These are phyloP conservation scores for Crossocerus cetratus DNA, from an alignment of 2,888 invertebrate genomes.

Conservation along the genomic window DNA sequence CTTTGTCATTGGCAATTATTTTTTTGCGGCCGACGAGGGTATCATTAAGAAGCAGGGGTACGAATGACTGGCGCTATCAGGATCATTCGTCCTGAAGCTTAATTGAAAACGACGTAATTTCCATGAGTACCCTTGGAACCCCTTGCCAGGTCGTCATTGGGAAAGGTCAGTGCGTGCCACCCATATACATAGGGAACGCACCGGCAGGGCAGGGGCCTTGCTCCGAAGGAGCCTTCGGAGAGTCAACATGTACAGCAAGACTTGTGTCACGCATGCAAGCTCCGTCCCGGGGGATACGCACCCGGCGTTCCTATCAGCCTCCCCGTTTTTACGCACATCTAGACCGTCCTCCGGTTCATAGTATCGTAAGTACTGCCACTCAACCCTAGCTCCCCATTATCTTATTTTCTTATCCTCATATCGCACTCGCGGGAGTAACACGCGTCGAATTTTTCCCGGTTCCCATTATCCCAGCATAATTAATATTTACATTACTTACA, in stretches of 20 bases:
- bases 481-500: too few species aligned
- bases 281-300: conserved; percentile 38
- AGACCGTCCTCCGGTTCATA: conserved; percentile 7
- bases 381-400: too few species aligned
- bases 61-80: conserved; percentile 52
- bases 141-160: conserved; percentile 39
- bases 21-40: neutral
- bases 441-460: too few species aligned
- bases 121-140: conserved; percentile 60
- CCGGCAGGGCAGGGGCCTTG: conserved; percentile 10
- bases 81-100: conserved; percentile 66
- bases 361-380: too few species aligned
- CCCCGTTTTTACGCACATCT: conserved; percentile 50
- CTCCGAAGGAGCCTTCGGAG: conserved; percentile 1
- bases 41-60: conserved; percentile 20
- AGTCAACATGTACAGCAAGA: conserved; percentile 33
- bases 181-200: conserved; percentile 11
- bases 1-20: too few species aligned
- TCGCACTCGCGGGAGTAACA: too few species aligned
- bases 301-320: conserved; percentile 57
- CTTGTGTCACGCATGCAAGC: neutral
- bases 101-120: conserved; percentile 71
- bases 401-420: too few species aligned
- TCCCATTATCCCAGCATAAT: too few species aligned
- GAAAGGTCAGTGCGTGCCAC: conserved; percentile 56